Evolutionary conservation across 37 sponge, comb jelly and placozoan genomes (phyloP).

Genomic region (Beroe ovata): DNA sequence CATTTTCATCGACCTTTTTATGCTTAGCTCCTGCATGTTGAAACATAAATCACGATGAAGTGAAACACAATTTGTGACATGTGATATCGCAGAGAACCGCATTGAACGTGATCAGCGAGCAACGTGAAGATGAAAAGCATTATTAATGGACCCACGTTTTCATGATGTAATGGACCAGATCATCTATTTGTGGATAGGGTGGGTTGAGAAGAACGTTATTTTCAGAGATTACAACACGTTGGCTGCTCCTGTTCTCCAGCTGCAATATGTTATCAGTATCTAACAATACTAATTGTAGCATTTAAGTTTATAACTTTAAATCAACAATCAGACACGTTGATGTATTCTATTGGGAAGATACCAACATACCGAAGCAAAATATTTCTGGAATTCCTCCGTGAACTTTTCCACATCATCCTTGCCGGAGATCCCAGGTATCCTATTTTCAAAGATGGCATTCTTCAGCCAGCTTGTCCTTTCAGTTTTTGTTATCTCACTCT

Average conservation of each 20-base stretch:
- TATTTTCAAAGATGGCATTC: conserved; percentile 1
- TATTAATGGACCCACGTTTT: too few relatives aligned
- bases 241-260: not conserved
- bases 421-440: not conserved
- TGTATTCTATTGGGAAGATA: too few relatives aligned
- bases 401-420: not conserved
- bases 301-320: too few relatives aligned
- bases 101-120: too few relatives aligned
- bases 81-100: too few relatives aligned
- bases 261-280: not conserved
- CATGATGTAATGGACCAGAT: conserved; percentile 20
- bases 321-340: too few relatives aligned
- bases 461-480: conserved; percentile 8
- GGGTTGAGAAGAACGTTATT: not conserved
- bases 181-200: conserved; percentile 18
- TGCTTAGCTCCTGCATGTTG: too few relatives aligned
- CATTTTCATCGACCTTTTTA: too few relatives aligned
- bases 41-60: too few relatives aligned
- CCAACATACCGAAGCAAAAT: conserved; percentile 22
- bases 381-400: not conserved
- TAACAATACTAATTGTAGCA: too few relatives aligned
- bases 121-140: too few relatives aligned
- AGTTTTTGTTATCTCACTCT: not conserved
- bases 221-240: not conserved
- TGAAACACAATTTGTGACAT: too few relatives aligned